Conservation (phyloP, 35 echinoderm and acorn worm genomes). For the Ophiothrix spiculata region DNA sequence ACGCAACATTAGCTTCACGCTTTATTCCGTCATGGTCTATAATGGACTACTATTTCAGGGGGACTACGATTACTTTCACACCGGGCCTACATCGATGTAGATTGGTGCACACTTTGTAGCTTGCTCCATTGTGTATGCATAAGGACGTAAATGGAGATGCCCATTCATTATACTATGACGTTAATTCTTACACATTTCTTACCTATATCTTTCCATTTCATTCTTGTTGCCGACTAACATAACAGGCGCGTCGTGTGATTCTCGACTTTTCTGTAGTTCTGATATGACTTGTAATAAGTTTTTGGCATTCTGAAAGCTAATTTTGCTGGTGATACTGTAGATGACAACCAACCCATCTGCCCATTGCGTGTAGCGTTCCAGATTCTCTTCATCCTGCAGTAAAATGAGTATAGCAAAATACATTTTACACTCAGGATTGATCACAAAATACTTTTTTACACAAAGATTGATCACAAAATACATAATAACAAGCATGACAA, state of each 20-base stretch:
- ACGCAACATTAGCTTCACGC: too few species aligned
- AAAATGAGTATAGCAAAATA: neutral
- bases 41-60: too few species aligned
- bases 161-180: too few species aligned
- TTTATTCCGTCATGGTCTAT: too few species aligned
- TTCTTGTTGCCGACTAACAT: constrained; percentile 94
- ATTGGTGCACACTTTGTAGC: too few species aligned
- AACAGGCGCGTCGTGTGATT: constrained; percentile 72
- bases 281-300: constrained; percentile 81
- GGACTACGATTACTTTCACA: too few species aligned
- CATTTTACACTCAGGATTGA: neutral
- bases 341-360: constrained; percentile 82
- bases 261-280: constrained; percentile 81
- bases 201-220: constrained; percentile 98
- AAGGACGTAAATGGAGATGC: too few species aligned
- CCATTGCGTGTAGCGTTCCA: constrained; percentile 85
- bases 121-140: too few species aligned
- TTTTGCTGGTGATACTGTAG: constrained; percentile 93
- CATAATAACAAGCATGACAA: too few species aligned
- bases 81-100: too few species aligned
- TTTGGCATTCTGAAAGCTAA: constrained; percentile 86
- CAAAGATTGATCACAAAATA: too few species aligned
- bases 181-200: too few species aligned
- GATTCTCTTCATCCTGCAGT: constrained; percentile 68
- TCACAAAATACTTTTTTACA: neutral